Evolutionary conservation across 1,140 invertebrate genomes (phyloP), one percentile per base, ranked within the genome.

Genomic region (Coenobita brevimanus): DNA sequence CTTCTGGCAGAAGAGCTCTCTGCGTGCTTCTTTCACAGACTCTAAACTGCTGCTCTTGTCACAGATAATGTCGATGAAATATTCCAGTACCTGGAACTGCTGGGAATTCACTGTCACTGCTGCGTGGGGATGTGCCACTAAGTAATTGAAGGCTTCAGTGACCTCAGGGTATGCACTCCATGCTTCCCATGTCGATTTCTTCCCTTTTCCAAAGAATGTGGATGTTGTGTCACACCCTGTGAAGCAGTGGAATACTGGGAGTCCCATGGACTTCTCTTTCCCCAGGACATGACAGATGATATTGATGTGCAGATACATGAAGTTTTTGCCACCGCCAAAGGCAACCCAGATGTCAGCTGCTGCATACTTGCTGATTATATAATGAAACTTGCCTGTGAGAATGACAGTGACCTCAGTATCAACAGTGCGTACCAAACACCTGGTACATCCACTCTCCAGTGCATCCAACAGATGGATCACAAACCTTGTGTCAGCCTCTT

Each of bases 21-120:
- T 82, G 4, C 46, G 15, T 79, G 76, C 38, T 79, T 79, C 46
- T 50, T 79, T 54, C 8, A 79, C 76, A n/a, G 76, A 79, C 46
- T 54, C 71, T 24, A 75, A 33, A 33, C 10, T 6, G 24, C 71
- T 75, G 15, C 6, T 75, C 64, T 67, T 67, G 6, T 67, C 64
- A 67, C n/a, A 10, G 8, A 67, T 6, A 24, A 67, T n/a, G 64
- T 8, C 6, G 6, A n/a, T 67, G n/a, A 10, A 67, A 24, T n/a
- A 33, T 24, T 67, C 64, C 6, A 67, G 64, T 6, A 67, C 4
- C n/a, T 67, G 64, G n/a, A 10, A 67, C 8, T 67, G n/a, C n/a
- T 67, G 64, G 64, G n/a, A 6, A 67, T 67, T n/a, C n/a, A 67
- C n/a, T 6, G 64, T 67, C n/a, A 67, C 30, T 6, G 21, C 6